Percentiles rank a stretch among this genome's conserved stretches.
Conservation (phyloP, 2,888 invertebrate genomes). For the Prosapia bicincta region DNA sequence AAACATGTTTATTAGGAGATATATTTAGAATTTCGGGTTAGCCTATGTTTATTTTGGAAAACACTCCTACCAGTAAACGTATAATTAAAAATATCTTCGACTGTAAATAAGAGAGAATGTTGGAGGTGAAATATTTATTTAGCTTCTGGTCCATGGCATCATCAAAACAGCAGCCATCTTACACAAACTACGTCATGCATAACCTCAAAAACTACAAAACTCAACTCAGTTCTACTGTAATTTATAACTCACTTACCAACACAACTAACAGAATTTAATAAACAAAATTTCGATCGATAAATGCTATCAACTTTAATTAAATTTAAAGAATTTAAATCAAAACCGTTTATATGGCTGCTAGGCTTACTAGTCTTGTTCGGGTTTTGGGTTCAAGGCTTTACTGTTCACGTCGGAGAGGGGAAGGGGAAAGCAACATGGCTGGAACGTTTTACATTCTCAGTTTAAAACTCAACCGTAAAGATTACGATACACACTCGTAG, state of each 20-base stretch:
- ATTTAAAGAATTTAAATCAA: slow-evolving; percentile 9
- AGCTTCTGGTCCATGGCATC: not conserved
- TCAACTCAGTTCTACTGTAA: not conserved
- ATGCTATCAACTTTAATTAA: not conserved
- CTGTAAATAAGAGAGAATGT: not conserved
- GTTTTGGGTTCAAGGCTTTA: slow-evolving; percentile 25
- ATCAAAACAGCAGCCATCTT: not conserved
- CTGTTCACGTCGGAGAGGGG: slow-evolving; percentile 11
- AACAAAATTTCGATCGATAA: not conserved
- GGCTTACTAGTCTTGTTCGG: slow-evolving; percentile 20
- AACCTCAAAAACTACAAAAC: not conserved
- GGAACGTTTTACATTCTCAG: not conserved
- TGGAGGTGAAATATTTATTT: not conserved
- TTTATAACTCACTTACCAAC: not conserved
- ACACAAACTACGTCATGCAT: not conserved
- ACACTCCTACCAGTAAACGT: not conserved
- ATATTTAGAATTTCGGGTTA: not conserved
- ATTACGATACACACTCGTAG: not conserved
- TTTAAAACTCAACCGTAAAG: not conserved
- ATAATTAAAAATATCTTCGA: not conserved
- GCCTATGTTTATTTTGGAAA: not conserved
- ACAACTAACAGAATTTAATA: not conserved
- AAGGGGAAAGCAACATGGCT: slow-evolving; percentile 23
- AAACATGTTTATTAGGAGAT: not conserved
- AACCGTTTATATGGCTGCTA: slow-evolving; percentile 4